These are phyloP conservation scores for Hepsetus odoe DNA, from an alignment of 2,113 vertebrate species.

Conservation along the genomic window DNA sequence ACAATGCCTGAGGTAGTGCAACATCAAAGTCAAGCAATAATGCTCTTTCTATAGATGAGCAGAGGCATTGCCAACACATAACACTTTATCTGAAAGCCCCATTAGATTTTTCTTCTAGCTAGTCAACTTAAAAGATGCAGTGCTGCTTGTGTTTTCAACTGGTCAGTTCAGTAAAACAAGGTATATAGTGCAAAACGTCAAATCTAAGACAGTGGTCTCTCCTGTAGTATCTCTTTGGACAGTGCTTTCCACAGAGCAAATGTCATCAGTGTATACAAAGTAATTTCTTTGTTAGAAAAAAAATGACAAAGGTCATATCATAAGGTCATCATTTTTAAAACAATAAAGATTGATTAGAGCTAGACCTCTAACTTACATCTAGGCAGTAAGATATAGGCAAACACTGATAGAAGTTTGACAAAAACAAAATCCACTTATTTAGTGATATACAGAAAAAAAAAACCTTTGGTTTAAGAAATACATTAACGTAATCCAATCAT, in stretches of 20 bases:
- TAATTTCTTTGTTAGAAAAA: slow-evolving; percentile 13
- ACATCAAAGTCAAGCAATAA: too few species aligned
- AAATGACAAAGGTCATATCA: slow-evolving; percentile 2
- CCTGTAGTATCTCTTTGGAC: background rate
- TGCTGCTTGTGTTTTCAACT: slow-evolving; percentile 7
- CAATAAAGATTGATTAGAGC: background rate
- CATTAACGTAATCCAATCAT: slow-evolving; percentile 18
- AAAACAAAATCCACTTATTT: slow-evolving; percentile 26
- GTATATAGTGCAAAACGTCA: slow-evolving; percentile 14
- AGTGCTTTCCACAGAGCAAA: slow-evolving; percentile 19
- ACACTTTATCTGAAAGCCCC: too few species aligned
- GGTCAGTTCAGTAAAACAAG: slow-evolving; percentile 5
- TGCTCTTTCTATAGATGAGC: too few species aligned
- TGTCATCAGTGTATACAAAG: slow-evolving; percentile 28
- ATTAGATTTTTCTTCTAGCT: background rate
- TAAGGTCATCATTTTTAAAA: background rate
- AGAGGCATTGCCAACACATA: too few species aligned
- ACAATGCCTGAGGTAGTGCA: too few species aligned
- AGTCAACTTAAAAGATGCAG: background rate
- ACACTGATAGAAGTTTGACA: slow-evolving; percentile 32
- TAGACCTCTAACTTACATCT: background rate
- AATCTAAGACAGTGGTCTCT: slow-evolving; percentile 11
- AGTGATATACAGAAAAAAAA: slow-evolving; percentile 47
- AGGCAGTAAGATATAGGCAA: slow-evolving; percentile 41
- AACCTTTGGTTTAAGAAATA: slow-evolving; percentile 29